phyloP scores from a whole-genome alignment of 2,797 vertebrate genomes.

The Jordanella pulchra region DNA sequence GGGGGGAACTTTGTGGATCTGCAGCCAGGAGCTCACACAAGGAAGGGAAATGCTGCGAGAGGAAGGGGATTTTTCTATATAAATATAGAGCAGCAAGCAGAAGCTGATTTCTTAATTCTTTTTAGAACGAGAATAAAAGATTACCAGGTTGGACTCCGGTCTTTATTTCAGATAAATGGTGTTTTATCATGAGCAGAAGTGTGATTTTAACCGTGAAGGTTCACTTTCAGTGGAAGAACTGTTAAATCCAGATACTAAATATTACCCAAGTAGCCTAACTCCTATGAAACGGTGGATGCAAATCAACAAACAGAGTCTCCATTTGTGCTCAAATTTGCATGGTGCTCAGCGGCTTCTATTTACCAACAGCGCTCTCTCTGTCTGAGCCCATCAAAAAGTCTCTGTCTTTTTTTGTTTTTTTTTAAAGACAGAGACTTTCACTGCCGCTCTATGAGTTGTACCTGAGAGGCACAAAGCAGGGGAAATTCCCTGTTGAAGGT shows the following conservation, averaged over 20 bases:
- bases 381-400: neutral
- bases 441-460: constrained; percentile 23
- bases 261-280: neutral
- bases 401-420: no score
- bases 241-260: constrained; percentile 3
- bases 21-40: constrained; percentile 77
- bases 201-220: neutral
- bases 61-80: constrained; percentile 66
- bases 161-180: neutral
- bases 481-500: constrained; percentile 60
- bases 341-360: constrained; percentile 13
- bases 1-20: constrained; percentile 48
- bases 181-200: neutral
- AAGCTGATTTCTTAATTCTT: constrained; percentile 77
- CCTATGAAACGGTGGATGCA: constrained; percentile 56
- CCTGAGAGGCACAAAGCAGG: constrained; percentile 52
- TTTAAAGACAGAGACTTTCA: constrained; percentile 1
- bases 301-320: constrained; percentile 46
- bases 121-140: constrained; percentile 62
- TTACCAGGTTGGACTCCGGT: constrained; percentile 7
- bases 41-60: constrained; percentile 72
- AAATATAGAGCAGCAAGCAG: constrained; percentile 61
- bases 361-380: constrained; percentile 20
- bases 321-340: constrained; percentile 64
- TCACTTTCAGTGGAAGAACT: constrained; percentile 1